Evolutionary conservation across 92 coral and sea anemone species (phyloP), one percentile per base, ranked within the genome.

Genomic region (Diadumene lineata): DNA sequence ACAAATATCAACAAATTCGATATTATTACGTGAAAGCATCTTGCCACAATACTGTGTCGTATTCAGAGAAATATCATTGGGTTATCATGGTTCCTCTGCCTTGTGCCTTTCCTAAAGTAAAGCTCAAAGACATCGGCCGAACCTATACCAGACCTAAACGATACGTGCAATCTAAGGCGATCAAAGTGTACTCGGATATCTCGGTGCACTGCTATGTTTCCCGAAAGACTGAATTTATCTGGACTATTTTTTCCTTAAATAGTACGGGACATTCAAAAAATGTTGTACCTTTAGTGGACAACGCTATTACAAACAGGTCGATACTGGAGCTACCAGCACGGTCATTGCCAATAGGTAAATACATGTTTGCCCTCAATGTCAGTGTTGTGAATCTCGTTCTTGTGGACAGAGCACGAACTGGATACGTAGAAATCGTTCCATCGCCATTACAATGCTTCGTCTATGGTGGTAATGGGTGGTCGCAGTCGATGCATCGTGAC

Each of bases 131-230:
- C 11, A 70, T 84, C 27, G 79, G 90, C 34, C 26, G 33, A 21
- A 65, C 57, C 18, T 69, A 27, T 48, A 29, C 48, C 21, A 78
- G 28, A n/a, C 72, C 78, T 21, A 69, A 69, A 1, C 72, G 63
- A 17, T 84, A 82, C 51, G 56, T 51, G 28, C 69, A 81, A 31
- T 85, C 94, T 10, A 78, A 83, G 18, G 73, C 44, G 23, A 78
- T 89, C 66, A 56, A 78, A n/a, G 64, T 89, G 48, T 74, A 76
- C 72, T 82, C 93, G 11, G 78, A 77, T 18, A 78, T 79, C 26
- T 31, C 57, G 19, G 80, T 92, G 4, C 11, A 69, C 23, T 92
- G 97, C 77, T 73, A 62, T 21, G 97, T 89, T 4, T 92, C 97
- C 7, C 76, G 90, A 31, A 66, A 78, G 11, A 76, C 97, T 0